Conservation (phyloP, 2,113 vertebrate species). For the Trematocara stigmaticum region DNA sequence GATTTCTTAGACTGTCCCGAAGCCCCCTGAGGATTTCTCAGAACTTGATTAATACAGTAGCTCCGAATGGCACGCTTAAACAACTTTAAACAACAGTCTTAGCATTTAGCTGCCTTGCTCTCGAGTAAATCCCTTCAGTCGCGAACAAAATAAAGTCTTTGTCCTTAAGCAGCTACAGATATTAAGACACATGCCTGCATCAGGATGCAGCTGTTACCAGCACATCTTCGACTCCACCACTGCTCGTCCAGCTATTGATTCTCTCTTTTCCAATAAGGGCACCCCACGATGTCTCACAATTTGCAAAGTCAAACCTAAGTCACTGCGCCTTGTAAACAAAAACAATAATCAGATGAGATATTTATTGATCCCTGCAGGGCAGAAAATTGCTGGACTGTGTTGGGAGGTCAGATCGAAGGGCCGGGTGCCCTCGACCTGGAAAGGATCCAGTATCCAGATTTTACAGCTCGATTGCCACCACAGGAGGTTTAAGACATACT, state of each 20-base stretch:
- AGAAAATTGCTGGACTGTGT: neutral
- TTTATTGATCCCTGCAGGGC: neutral
- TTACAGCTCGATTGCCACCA: neutral
- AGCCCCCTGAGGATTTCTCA: constrained; percentile 4
- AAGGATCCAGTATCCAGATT: neutral
- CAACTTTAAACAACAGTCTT: neutral
- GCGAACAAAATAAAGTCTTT: neutral
- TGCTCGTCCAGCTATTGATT: neutral
- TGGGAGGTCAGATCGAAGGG: neutral
- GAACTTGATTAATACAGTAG: neutral
- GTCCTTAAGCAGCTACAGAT: constrained; percentile 3
- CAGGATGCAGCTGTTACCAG: constrained; percentile 10
- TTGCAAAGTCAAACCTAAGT: neutral
- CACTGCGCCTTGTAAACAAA: neutral
- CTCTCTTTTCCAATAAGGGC: neutral
- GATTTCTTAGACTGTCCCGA: constrained; percentile 18
- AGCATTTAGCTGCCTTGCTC: neutral
- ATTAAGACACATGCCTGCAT: neutral
- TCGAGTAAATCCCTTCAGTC: neutral
- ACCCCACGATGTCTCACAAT: neutral
- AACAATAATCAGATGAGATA: constrained; percentile 17
- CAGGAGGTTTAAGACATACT: neutral
- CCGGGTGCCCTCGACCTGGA: neutral
- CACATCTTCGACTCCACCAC: neutral
- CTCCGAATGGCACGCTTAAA: neutral